Base-by-base conservation (phyloP, 2,113 vertebrate genomes). In the Plecturocebus donacophilus region DNA sequence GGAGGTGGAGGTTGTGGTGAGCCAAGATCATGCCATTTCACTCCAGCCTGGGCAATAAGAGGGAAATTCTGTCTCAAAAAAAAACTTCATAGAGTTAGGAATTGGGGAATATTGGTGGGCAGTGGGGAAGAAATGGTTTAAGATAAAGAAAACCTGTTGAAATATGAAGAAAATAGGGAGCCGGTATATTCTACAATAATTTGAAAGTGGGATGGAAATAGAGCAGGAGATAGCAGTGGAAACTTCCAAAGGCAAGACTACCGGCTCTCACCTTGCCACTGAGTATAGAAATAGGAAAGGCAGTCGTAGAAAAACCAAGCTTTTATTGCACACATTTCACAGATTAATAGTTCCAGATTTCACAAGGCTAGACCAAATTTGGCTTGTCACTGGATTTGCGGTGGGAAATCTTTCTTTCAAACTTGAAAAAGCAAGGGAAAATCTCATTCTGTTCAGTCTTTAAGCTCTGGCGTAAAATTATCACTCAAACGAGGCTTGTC, bases 401-500 rank as follows among this genome's bases (percentile, higher is more conserved):
- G 16, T 35, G 6, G 40, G 52, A 80, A 91, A 38, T 2, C 21
- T 95, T 73, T 38, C 83, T 81, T 95, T 75, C 19, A 76, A 94
- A 91, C 38, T 79, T 71, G 35, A 17, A 47, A 58, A 45, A 76
- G 11, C 13, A 42, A 80, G 52, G 10, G 17, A 30, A 73, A 81
- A 95, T 38, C 49, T 32, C 58, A 61, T 76, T 42, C 80, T 40
- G 8, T 52, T 77, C 38, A 14, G 42, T 49, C 40, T 90, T 94
- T 84, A 92, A 96, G 17, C 13, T 81, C 47, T 76, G 71, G 52
- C 20, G 11, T 94, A 94, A 91, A 94, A 81, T 2, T 32, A 42
- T 90, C n/a, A 64, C 30, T 97, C 61, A 87, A 79, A 83, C 35
- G 17, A 52, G 82, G 75, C 13, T 87, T 91, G 40, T 81, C 91